Percentiles rank a stretch among this genome's conserved stretches.
Evolutionary conservation across 2,113 vertebrate species (phyloP).

Genomic region (Arvicanthis niloticus): DNA sequence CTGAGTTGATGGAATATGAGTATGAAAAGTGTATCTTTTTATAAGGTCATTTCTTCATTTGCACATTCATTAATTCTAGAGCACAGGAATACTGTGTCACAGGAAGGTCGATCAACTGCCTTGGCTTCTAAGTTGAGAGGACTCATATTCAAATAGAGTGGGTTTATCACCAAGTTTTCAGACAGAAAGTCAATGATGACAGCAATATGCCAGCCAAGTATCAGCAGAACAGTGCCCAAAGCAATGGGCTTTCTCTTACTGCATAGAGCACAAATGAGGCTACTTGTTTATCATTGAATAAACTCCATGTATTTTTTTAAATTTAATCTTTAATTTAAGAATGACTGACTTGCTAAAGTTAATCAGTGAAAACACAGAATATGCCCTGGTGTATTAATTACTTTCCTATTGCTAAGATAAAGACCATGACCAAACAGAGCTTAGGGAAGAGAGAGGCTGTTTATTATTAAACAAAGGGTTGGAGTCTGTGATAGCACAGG

Average conservation of each 20-base stretch:
- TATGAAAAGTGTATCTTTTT: neutral
- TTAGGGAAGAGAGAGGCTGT: neutral
- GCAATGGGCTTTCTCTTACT: neutral
- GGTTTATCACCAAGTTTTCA: neutral
- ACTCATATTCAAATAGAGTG: neutral
- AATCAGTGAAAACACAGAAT: neutral
- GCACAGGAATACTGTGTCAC: neutral
- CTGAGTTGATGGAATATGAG: neutral
- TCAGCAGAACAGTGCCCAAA: neutral
- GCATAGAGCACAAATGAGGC: neutral
- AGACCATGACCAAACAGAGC: neutral
- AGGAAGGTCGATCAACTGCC: neutral
- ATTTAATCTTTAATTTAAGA: slow-evolving; percentile 14
- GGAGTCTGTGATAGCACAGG: neutral
- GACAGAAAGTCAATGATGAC: neutral
- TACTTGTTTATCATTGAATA: neutral
- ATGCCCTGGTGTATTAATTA: neutral
- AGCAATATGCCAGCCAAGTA: neutral
- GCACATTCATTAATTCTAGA: neutral
- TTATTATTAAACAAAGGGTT: neutral
- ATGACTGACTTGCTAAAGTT: neutral
- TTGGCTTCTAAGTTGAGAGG: neutral
- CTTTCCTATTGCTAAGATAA: neutral
- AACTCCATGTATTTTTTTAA: neutral
- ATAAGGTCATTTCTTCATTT: neutral